Conservation (phyloP, 1,140 invertebrate species). For the Aphaenogaster ashmeadi region DNA sequence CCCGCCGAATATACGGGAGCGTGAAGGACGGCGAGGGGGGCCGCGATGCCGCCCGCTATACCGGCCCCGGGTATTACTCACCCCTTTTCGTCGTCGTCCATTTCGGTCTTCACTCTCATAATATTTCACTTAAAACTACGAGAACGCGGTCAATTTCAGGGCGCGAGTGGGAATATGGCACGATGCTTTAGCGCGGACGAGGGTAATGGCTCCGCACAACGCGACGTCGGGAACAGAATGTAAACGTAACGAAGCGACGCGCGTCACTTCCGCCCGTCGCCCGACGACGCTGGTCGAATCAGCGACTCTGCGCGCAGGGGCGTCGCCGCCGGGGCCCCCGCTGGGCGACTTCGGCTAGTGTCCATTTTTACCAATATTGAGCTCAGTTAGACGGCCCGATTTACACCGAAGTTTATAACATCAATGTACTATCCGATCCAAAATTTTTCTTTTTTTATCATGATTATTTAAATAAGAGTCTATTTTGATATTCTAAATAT, state of each 20-base stretch:
- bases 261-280: slow-evolving; percentile 83
- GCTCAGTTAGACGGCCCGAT: no score
- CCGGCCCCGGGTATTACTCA: slow-evolving; percentile 73
- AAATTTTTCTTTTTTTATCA: no score
- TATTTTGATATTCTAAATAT: no score
- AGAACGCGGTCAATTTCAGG: slow-evolving; percentile 82
- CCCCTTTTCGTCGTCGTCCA: slow-evolving; percentile 89
- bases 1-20: slow-evolving; percentile 44
- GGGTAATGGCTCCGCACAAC: slow-evolving; percentile 86
- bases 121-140: slow-evolving; percentile 87
- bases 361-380: no score
- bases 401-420: no score
- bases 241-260: slow-evolving; percentile 84
- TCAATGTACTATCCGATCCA: no score
- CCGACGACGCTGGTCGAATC: slow-evolving; percentile 75
- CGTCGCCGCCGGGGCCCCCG: background rate
- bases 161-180: slow-evolving; percentile 86
- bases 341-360: no score
- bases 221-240: slow-evolving; percentile 83
- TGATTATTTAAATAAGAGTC: no score
- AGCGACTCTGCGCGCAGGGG: slow-evolving; percentile 20
- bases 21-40: slow-evolving; percentile 5
- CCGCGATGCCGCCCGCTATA: slow-evolving; percentile 26
- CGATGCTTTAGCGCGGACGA: slow-evolving; percentile 85
- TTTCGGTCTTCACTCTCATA: slow-evolving; percentile 88